Conservation (phyloP, 1,140 invertebrate species). For the Dreissena rostriformis region DNA sequence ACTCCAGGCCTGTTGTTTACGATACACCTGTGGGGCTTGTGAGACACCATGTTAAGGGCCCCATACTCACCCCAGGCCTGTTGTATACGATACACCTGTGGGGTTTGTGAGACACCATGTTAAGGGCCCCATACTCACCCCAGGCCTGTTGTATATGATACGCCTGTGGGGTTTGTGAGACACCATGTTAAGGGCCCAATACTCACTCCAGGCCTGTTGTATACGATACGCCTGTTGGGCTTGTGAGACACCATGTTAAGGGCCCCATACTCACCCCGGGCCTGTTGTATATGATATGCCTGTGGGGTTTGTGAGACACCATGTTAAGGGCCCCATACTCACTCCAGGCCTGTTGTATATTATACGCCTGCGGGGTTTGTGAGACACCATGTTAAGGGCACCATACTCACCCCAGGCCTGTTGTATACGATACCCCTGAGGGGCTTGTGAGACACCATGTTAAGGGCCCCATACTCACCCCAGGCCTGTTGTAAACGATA, state of each 20-base stretch:
- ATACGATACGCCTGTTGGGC: constrained; percentile 91
- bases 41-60: constrained; percentile 82
- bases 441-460: constrained; percentile 86
- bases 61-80: too few relatives aligned
- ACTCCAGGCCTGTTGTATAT: constrained; percentile 85
- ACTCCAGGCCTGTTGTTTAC: constrained; percentile 87
- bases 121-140: constrained; percentile 79
- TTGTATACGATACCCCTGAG: constrained; percentile 89
- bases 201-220: constrained; percentile 80
- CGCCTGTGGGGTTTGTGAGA: constrained; percentile 87
- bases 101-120: constrained; percentile 86
- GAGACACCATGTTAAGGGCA: constrained; percentile 83
- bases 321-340: constrained; percentile 81
- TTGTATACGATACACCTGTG: constrained; percentile 90
- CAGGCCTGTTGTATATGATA: constrained; percentile 87
- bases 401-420: constrained; percentile 78
- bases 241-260: constrained; percentile 86
- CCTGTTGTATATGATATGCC: constrained; percentile 90
- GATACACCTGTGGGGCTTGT: constrained; percentile 89
- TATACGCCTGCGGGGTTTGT: constrained; percentile 89
- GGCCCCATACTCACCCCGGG: constrained; percentile 86
- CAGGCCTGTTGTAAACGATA: constrained; percentile 87
- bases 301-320: constrained; percentile 86
- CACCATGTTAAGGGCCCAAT: constrained; percentile 90
- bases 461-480: constrained; percentile 86